Evolutionary conservation across 2,797 vertebrate species (phyloP), one percentile per base, ranked within the genome.

Genomic region (Trematomus bernacchii): DNA sequence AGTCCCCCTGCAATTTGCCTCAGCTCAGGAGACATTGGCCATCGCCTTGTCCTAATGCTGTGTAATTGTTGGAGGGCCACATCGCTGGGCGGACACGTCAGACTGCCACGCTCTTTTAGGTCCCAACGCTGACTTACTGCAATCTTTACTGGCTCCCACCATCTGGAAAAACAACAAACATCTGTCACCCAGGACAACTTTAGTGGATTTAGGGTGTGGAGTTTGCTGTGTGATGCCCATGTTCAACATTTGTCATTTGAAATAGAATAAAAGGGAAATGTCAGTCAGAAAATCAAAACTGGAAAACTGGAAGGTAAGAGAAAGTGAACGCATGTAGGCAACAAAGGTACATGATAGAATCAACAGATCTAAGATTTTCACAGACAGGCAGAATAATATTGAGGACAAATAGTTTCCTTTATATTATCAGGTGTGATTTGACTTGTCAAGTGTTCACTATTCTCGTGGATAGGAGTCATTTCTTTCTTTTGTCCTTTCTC

Each of bases 1-100:
- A 91, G 93, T 91, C 90, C 87, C 94, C 94, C 95, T 95, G 94
- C 94, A 96, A 95, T 96, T 95, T 94, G 88, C 76, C 87, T 91
- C 92, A 92, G 93, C 93, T 95, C 91, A 90, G 91, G 86, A 91
- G 85, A 93, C 94, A 94, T 86, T 80, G 92, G 87, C 91, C 90
- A 92, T 90, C 91, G 89, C 86, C 86, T 84, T 82, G 84, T 89
- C 82, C 89, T 94, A 94, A 95, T 94, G 92, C 92, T 85, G 80
- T 92, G 94, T 95, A 95, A 96, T 96, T 95, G 94, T 92, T 86
- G 78, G 87, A 88, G 80, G 92, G 79, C 83, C 79, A 71, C 82
- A 77, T 83, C 21, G 73, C 82, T 72, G 79, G 87, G 86, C 78
- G 66, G 77, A 87, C 77, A 68, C 54, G 51, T 79, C 85, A 76